A percentile compares a stretch with the other conserved stretches of the same genome.
phyloP scores from a whole-genome alignment of 2,113 vertebrate genomes.

The Cyphomyrus plagiostoma region DNA sequence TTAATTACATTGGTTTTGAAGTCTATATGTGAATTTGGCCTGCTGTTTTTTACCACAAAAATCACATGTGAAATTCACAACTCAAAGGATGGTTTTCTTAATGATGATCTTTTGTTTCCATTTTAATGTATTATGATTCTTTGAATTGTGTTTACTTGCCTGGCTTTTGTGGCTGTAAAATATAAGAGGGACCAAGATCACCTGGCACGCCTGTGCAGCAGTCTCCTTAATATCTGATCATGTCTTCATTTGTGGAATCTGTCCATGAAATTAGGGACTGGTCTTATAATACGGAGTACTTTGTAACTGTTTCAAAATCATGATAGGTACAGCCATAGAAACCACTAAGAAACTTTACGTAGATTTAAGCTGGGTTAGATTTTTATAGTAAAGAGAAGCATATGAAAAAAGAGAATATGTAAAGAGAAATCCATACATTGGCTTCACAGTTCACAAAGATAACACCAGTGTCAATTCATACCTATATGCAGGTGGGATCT shows the following conservation, averaged over 20 bases:
- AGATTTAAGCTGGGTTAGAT: not conserved
- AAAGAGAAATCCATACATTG: not conserved
- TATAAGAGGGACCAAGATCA: not conserved
- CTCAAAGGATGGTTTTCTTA: not conserved
- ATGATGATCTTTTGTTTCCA: not conserved
- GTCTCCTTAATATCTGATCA: not conserved
- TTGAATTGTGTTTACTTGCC: not conserved
- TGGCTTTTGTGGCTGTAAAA: not conserved
- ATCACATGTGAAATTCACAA: not conserved
- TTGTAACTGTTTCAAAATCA: not conserved
- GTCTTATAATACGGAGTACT: not conserved
- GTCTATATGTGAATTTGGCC: not conserved
- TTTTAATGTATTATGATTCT: not conserved
- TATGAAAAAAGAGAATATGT: not conserved
- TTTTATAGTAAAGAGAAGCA: not conserved
- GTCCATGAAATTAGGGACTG: not conserved
- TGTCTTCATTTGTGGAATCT: not conserved
- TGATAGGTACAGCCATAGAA: not conserved
- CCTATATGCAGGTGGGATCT: not conserved
- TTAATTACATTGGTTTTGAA: not conserved
- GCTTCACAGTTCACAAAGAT: not conserved
- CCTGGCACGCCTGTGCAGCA: not conserved
- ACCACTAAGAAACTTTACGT: not conserved
- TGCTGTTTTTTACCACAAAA: not conserved
- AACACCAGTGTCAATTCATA: not conserved